Base-by-base conservation (phyloP, 1,140 invertebrate genomes). In the Spodoptera litura region DNA sequence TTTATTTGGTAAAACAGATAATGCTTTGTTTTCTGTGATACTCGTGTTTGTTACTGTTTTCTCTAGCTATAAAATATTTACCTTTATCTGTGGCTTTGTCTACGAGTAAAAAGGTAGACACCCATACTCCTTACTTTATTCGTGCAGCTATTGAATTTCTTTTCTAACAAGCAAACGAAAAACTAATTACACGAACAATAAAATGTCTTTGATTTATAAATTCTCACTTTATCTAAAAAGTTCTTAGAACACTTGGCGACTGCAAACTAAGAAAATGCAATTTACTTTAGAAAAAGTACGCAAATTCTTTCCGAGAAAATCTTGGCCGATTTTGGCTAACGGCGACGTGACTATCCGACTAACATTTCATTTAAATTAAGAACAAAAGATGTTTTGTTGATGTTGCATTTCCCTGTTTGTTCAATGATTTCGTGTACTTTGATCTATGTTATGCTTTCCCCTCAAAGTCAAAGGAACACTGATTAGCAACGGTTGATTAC, bases 401-500 rank as follows among this genome's bases (percentile, higher is more conserved):
- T 3, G 12, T 25, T 35, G 68, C 27, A 56, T 55, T 70, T 56
- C 38, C n/a, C 25, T 0, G 10, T 10, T 20, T 38, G 4, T 61
- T 52, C 71, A 51, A 51, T 61, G 56, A 12, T 61, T 59, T 61
- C 13, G 13, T n/a, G 71, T 49, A 51, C 12, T 51, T 49, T 49
- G 27, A 52, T 56, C 12, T 12, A 31, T 74, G 44, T 73, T 73
- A 56, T 35, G 13, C 13, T 35, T 15, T 27, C 10, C 56, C 56
- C 38, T 74, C 56, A 74, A 74, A 59, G 55, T 4, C 38, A 61
- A 59, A 38, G 44, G 51, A 74, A 58, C 44, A 27, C 25, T 74
- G 56, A 74, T 74, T 61, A 74, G 20, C 5, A 49, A 31, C 56
- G 71, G 56, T 44, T 74, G 71, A 74, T 74, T 74, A 61, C 15